Evolutionary conservation across 2,113 vertebrate genomes (phyloP), one percentile per base, ranked within the genome.

Genomic region (Hippocampus zosterae): DNA sequence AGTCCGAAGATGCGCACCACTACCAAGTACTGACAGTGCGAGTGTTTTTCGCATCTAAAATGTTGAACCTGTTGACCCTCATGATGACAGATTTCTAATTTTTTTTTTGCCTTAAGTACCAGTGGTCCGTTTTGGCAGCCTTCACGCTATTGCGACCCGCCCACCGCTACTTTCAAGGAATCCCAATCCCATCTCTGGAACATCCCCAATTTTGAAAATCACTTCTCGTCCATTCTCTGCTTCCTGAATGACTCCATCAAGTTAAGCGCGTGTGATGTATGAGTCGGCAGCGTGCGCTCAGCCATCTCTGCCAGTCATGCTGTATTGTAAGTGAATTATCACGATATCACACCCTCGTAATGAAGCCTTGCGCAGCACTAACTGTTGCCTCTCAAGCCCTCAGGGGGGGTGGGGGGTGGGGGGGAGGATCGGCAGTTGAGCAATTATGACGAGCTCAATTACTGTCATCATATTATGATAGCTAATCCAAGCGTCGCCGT

Each of bases 391-490:
- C 75, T 73, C 77, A 86, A 77, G 81, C 86, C 88, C 89, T 87
- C 88, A 44, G 42, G 88, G 89, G 87, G 88, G 27, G 2, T 29
- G 80, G 82, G 84, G 29, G 29, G 29, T 29, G 46, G 42, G 88
- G 90, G 87, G 88, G 80, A 83, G 84, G 68, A 81, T 84, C 78
- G 1, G 79, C 89, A 91, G 91, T 90, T 90, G 88, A 89, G 85
- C 89, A 92, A 91, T 91, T 91, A 90, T 88, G 88, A 90, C 84
- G 82, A 90, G 90, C 87, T 91, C 90, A 92, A 92, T 91, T 92
- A 93, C 89, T 90, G 90, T 91, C 89, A 91, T 88, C 89, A 88
- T 90, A 88, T 92, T 91, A 92, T 91, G 88, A 82, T 85, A 88
- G 82, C 89, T 90, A 90, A 91, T 91, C 87, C 84, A 82, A 72